phyloP scores from a whole-genome alignment of 2,113 vertebrate species.

The Haemorhous mexicanus region DNA sequence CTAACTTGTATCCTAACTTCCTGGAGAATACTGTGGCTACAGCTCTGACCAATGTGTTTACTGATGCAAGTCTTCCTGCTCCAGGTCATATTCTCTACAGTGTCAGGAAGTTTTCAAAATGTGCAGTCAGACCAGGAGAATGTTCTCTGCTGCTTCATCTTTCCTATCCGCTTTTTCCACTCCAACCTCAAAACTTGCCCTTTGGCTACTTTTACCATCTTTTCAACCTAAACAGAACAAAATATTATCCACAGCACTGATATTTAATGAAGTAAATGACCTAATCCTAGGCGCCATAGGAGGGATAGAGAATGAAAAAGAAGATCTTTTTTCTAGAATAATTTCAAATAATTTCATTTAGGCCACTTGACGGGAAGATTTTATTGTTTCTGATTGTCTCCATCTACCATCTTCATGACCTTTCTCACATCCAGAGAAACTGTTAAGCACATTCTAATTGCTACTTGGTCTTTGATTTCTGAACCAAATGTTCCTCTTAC shows the following conservation, averaged over 20 bases:
- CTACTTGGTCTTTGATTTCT: neutral
- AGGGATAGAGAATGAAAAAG: neutral
- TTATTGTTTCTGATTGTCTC: neutral
- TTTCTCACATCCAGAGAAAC: neutral
- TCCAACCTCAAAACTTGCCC: neutral
- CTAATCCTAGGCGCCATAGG: neutral
- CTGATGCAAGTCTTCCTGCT: neutral
- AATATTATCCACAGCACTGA: neutral
- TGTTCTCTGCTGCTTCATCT: neutral
- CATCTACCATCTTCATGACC: neutral
- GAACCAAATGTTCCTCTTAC: neutral
- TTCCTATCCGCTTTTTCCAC: neutral
- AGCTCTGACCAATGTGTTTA: neutral
- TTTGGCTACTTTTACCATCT: neutral
- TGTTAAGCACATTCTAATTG: neutral
- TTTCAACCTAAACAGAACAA: neutral
- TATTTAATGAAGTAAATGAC: neutral
- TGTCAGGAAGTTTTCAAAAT: neutral
- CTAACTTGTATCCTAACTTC: neutral
- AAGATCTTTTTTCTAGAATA: neutral
- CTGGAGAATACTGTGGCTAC: neutral
- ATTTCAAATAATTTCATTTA: neutral
- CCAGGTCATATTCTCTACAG: neutral
- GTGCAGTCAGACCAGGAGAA: neutral
- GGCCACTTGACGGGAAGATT: neutral